Conservation (phyloP, 2,113 vertebrate genomes). For the Picathartes gymnocephalus region DNA sequence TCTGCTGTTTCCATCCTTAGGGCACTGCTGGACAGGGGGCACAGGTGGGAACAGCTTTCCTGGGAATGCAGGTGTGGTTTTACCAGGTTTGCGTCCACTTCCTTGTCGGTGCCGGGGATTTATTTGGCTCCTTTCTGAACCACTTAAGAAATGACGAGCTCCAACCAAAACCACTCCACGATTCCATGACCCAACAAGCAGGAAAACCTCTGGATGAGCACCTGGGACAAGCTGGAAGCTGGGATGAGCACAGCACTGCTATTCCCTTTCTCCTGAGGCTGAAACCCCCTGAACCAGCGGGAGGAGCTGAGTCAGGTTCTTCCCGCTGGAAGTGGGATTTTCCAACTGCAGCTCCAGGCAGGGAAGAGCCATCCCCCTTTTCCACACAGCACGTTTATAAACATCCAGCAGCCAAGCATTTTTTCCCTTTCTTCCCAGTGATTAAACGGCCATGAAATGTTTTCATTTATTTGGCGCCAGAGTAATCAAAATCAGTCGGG, state of each 20-base stretch:
- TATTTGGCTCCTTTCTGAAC: neutral
- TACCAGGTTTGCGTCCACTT: neutral
- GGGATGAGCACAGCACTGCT: too few relatives aligned
- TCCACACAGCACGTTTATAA: constrained; percentile 68
- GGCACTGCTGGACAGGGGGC: neutral
- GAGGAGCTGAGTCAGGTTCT: too few relatives aligned
- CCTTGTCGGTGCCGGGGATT: fast-evolving
- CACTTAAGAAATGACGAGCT: neutral
- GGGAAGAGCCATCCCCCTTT: neutral
- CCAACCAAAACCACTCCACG: neutral
- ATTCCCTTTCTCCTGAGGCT: too few relatives aligned
- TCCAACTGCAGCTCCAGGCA: too few relatives aligned
- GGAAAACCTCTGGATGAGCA: too few relatives aligned
- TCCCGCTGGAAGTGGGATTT: too few relatives aligned
- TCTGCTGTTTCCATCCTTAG: neutral
- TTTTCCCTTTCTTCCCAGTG: constrained; percentile 67
- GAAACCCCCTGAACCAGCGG: too few relatives aligned
- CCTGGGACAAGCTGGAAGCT: too few relatives aligned
- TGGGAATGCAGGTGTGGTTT: neutral
- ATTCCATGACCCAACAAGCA: neutral
- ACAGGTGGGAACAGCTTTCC: neutral
- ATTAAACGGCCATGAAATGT: constrained; percentile 71
- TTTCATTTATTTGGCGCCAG: constrained; percentile 79
- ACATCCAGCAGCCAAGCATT: constrained; percentile 64
- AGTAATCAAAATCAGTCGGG: constrained; percentile 78